Evolutionary conservation across 2,888 invertebrate species (phyloP).

Genomic region (Plusia festucae): DNA sequence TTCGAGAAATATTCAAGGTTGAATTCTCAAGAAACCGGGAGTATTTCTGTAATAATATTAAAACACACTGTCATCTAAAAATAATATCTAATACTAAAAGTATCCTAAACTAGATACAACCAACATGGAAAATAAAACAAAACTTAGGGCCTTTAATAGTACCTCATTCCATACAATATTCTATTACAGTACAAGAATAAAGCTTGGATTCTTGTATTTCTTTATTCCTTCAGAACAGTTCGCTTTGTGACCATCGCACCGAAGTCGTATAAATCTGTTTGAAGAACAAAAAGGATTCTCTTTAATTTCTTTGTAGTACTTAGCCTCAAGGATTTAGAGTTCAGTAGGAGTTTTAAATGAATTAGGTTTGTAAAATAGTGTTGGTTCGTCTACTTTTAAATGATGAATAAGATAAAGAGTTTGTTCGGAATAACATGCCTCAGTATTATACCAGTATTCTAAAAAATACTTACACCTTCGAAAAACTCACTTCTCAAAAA

Average conservation of each 20-base stretch:
- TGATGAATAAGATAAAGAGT: too few species aligned
- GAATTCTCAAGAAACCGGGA: too few species aligned
- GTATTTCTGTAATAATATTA: too few species aligned
- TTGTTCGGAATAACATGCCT: too few species aligned
- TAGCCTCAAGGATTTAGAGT: slow-evolving; percentile 31
- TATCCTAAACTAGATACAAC: too few species aligned
- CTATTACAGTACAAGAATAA: slow-evolving; percentile 27
- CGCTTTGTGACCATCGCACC: slow-evolving; percentile 62
- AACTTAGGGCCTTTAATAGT: slow-evolving; percentile 31
- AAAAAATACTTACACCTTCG: too few species aligned
- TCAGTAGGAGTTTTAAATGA: slow-evolving; percentile 12
- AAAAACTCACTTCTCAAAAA: too few species aligned
- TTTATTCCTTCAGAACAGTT: slow-evolving; percentile 60
- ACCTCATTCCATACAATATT: slow-evolving; percentile 55
- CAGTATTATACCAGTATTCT: too few species aligned
- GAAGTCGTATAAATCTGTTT: slow-evolving; percentile 68
- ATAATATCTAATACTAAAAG: too few species aligned
- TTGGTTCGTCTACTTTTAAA: not conserved
- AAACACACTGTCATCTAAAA: too few species aligned
- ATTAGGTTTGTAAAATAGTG: not conserved
- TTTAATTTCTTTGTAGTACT: slow-evolving; percentile 57
- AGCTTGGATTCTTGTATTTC: slow-evolving; percentile 48
- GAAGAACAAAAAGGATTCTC: slow-evolving; percentile 58
- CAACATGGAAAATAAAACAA: too few species aligned
- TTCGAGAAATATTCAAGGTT: too few species aligned